Conservation (phyloP, 2,888 invertebrate species). For the Acronicta psi region DNA sequence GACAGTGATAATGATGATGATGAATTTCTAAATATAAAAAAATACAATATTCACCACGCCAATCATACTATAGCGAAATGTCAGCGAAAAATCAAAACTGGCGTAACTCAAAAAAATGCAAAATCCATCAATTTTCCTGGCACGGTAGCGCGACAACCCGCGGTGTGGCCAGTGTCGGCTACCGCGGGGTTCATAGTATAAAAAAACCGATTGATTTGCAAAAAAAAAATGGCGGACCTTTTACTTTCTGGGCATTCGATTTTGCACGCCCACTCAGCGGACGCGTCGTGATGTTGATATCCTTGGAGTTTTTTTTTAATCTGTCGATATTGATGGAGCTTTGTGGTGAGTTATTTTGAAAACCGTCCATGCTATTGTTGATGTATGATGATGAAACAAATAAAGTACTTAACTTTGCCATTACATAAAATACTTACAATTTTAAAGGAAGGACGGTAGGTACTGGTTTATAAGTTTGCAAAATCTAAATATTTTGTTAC, state of each 20-base stretch:
- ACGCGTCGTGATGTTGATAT: conserved; percentile 33
- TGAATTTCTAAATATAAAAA: too few relatives aligned
- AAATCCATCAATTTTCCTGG: conserved; percentile 69
- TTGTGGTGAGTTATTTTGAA: too few relatives aligned
- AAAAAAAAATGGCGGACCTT: conserved; percentile 73
- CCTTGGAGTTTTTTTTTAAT: conserved; percentile 18
- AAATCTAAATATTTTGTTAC: too few relatives aligned
- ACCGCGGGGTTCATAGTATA: conserved; percentile 55
- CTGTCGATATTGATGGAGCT: background rate
- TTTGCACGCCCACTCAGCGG: conserved; percentile 81
- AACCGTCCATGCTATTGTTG: too few relatives aligned
- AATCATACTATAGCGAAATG: background rate
- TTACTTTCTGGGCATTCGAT: conserved; percentile 76
- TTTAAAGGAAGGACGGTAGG: too few relatives aligned
- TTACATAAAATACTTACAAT: too few relatives aligned
- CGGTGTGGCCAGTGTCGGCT: conserved; percentile 66
- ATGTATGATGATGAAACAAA: too few relatives aligned
- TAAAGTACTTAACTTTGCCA: too few relatives aligned
- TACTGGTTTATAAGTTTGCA: too few relatives aligned
- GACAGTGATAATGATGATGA: too few relatives aligned
- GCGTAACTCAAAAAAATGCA: conserved; percentile 63
- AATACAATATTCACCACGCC: background rate
- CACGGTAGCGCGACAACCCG: conserved; percentile 78
- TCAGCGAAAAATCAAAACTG: conserved; percentile 36
- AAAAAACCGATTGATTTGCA: conserved; percentile 77